phyloP scores from a whole-genome alignment of 1,140 invertebrate species.

The Brachionus manjavacas region DNA sequence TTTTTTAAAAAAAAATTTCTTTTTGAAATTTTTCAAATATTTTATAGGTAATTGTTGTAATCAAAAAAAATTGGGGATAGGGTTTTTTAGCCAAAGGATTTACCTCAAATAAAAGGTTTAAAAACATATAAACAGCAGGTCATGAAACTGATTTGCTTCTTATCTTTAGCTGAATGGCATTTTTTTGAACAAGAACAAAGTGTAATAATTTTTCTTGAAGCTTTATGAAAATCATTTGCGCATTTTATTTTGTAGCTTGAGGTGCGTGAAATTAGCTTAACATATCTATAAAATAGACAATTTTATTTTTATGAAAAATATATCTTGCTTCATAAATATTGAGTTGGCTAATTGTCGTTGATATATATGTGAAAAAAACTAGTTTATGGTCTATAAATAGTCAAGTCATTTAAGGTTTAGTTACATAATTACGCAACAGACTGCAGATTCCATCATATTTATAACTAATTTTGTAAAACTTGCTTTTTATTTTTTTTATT shows the following conservation, averaged over 20 bases:
- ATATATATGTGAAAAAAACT: background rate
- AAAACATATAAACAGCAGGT: too few relatives aligned
- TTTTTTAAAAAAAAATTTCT: too few relatives aligned
- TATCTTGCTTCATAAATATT: background rate
- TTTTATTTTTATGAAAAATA: background rate
- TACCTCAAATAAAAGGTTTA: too few relatives aligned
- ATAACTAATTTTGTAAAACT: background rate
- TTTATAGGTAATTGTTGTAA: too few relatives aligned
- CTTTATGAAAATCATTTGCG: background rate
- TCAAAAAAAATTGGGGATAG: too few relatives aligned
- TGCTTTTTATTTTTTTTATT: background rate
- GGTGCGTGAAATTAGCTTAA: background rate
- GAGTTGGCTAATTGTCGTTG: background rate
- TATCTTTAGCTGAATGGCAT: too few relatives aligned
- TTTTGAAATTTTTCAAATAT: too few relatives aligned
- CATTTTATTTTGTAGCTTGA: background rate
- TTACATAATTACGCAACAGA: constrained; percentile 3
- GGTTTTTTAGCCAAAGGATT: too few relatives aligned
- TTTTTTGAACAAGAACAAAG: background rate
- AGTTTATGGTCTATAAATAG: background rate
- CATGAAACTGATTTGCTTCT: too few relatives aligned
- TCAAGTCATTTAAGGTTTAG: background rate
- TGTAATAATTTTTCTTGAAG: background rate
- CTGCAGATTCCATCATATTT: background rate
- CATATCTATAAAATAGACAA: background rate